Evolutionary conservation across 2,113 vertebrate genomes (phyloP).

Genomic region (Eptesicus fuscus): DNA sequence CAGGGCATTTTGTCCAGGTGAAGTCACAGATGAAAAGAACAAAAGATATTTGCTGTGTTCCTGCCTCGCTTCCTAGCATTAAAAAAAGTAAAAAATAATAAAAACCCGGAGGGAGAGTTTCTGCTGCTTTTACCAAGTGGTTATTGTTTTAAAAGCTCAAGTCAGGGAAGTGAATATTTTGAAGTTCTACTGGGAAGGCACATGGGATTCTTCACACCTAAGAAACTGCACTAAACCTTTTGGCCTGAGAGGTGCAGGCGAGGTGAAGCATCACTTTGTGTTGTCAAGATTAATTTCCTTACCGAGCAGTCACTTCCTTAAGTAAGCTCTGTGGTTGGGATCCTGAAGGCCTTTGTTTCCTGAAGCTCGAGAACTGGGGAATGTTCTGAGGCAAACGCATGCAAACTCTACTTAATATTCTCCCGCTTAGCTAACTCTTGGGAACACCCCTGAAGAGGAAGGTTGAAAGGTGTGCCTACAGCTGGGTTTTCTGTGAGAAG

Average conservation of each 20-base stretch:
- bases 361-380: neutral
- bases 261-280: slow-evolving; percentile 14
- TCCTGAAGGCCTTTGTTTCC: neutral
- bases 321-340: neutral
- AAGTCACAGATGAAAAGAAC: neutral
- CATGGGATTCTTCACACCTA: neutral
- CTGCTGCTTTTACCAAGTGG: slow-evolving; percentile 25
- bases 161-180: neutral
- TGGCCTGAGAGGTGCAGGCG: neutral
- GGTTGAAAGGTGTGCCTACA: neutral
- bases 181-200: neutral
- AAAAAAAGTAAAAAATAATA: neutral
- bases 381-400: neutral
- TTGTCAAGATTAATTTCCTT: slow-evolving; percentile 42
- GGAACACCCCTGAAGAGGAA: neutral
- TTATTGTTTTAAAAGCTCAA: slow-evolving; percentile 50
- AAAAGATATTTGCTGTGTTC: slow-evolving; percentile 5
- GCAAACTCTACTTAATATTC: neutral
- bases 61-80: neutral
- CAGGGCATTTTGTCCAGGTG: neutral
- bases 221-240: slow-evolving; percentile 17
- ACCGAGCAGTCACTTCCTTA: neutral
- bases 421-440: neutral
- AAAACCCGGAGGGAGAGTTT: neutral
- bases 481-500: neutral